These are phyloP conservation scores for Sphaerophoria taeniata DNA, from an alignment of 2,888 invertebrate species.

Conservation along the genomic window DNA sequence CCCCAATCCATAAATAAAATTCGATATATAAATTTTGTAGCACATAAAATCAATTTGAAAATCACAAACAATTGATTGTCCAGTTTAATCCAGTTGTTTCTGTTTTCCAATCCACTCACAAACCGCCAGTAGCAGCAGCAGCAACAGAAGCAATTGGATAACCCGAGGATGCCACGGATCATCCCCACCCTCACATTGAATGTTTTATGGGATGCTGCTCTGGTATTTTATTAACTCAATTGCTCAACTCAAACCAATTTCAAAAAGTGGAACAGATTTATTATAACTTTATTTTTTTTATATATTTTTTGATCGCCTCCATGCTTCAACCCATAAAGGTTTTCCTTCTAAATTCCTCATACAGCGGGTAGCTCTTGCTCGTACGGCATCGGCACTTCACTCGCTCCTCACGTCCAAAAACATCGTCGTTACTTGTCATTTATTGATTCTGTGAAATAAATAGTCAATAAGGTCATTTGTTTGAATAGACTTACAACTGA, in stretches of 20 bases:
- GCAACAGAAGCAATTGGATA: not conserved
- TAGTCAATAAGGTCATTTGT: constrained; percentile 69
- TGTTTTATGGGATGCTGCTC: constrained; percentile 26
- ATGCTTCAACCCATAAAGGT: not conserved
- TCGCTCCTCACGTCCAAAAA: constrained; percentile 32
- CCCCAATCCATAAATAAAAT: constrained; percentile 57
- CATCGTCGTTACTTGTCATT: constrained; percentile 56
- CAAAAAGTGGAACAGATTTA: constrained; percentile 5
- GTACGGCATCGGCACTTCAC: not conserved
- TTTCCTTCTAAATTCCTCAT: not conserved
- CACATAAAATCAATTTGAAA: constrained; percentile 56
- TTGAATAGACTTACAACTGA: constrained; percentile 65
- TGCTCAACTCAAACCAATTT: constrained; percentile 41
- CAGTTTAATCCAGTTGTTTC: constrained; percentile 12
- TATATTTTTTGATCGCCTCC: not conserved
- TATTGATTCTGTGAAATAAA: constrained; percentile 61
- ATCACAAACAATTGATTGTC: constrained; percentile 59
- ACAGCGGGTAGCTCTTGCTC: not conserved
- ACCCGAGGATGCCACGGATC: constrained; percentile 2
- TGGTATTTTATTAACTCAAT: constrained; percentile 67
- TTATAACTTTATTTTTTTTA: constrained; percentile 24
- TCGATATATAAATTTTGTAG: constrained; percentile 45
- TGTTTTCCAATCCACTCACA: not conserved
- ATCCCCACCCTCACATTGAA: not conserved
- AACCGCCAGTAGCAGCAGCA: too few relatives aligned